Percentiles rank a stretch among this genome's conserved stretches.
Conservation (phyloP, 2,888 invertebrate species). For the Philhelius pedissequus region DNA sequence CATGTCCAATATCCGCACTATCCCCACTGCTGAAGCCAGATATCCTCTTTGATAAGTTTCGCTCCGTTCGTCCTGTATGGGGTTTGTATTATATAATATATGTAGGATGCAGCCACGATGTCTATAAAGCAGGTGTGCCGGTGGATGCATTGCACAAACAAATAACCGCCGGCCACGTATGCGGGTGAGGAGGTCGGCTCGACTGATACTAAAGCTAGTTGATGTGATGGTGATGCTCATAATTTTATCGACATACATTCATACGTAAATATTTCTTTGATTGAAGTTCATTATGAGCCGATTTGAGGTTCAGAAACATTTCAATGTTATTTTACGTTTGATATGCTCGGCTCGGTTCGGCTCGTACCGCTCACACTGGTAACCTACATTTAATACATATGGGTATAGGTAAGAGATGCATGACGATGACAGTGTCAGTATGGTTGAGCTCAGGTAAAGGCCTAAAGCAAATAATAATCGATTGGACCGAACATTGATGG, state of each 20-base stretch:
- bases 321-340: conserved; percentile 9
- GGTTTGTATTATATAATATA: too few relatives aligned
- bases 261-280: conserved; percentile 66
- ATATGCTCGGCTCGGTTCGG: too few relatives aligned
- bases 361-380: too few relatives aligned
- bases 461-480: conserved; percentile 32
- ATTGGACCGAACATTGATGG: conserved; percentile 21
- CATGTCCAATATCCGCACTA: neutral
- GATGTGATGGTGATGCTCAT: neutral
- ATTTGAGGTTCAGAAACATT: conserved; percentile 45
- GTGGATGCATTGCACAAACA: conserved; percentile 21
- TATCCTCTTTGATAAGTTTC: conserved; percentile 36
- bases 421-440: neutral
- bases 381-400: too few relatives aligned
- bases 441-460: conserved; percentile 6
- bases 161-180: neutral
- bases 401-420: too few relatives aligned
- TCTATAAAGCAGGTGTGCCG: conserved; percentile 2
- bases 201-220: neutral
- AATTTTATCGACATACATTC: conserved; percentile 56
- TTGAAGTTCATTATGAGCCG: conserved; percentile 58
- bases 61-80: neutral
- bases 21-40: neutral
- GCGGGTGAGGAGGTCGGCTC: neutral
- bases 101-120: neutral